These are phyloP conservation scores for Eupeodes luniger DNA, from an alignment of 2,888 invertebrate genomes.

Conservation along the genomic window DNA sequence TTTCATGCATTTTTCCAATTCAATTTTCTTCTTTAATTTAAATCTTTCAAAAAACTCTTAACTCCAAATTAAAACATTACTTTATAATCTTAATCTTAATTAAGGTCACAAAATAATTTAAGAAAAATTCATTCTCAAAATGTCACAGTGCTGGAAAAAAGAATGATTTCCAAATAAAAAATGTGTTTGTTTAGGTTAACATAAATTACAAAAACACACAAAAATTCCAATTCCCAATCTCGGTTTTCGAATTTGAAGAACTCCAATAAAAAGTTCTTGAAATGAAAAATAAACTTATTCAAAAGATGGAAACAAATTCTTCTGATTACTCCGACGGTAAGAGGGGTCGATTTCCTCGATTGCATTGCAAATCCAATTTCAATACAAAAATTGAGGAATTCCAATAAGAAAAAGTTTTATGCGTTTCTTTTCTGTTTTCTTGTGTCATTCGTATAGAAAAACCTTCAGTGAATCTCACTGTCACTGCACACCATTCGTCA, in stretches of 20 bases:
- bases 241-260: conserved; percentile 8
- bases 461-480: conserved; percentile 62
- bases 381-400: conserved; percentile 12
- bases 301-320: conserved; percentile 63
- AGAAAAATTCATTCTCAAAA: conserved; percentile 11
- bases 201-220: conserved; percentile 56
- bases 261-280: not conserved
- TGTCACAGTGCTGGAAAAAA: conserved; percentile 35
- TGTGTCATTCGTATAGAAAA: conserved; percentile 49
- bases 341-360: not conserved
- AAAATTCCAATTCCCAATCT: not conserved
- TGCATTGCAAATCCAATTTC: not conserved
- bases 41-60: conserved; percentile 25
- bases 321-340: conserved; percentile 67
- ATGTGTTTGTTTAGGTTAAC: conserved; percentile 76
- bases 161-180: conserved; percentile 15
- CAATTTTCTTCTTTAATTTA: conserved; percentile 47
- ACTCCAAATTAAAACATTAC: not conserved
- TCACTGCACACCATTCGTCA: conserved; percentile 52
- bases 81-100: not conserved
- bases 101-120: not conserved
- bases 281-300: conserved; percentile 19
- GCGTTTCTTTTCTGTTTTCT: not conserved
- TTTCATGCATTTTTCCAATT: conserved; percentile 64
- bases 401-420: conserved; percentile 44